phyloP scores from a whole-genome alignment of 2,888 invertebrate species.

The Sinotaia quadrata region DNA sequence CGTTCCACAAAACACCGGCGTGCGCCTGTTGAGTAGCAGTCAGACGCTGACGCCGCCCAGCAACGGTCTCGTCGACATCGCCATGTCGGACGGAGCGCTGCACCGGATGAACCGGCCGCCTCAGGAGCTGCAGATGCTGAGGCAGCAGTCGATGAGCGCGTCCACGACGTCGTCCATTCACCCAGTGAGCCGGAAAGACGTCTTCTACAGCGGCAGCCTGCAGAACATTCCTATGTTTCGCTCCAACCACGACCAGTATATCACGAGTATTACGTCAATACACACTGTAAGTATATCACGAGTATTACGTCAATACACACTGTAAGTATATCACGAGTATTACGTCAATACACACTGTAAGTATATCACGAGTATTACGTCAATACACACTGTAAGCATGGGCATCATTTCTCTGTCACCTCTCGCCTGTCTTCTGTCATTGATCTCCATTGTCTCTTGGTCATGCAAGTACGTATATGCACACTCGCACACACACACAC shows the following conservation, averaged over 20 bases:
- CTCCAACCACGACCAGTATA: constrained; percentile 68
- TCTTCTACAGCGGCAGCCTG: constrained; percentile 88
- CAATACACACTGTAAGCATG: too few relatives aligned
- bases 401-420: too few relatives aligned
- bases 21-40: constrained; percentile 15
- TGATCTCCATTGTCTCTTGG: too few relatives aligned
- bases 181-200: constrained; percentile 82
- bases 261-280: constrained; percentile 67
- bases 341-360: too few relatives aligned
- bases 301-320: too few relatives aligned
- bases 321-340: too few relatives aligned
- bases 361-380: too few relatives aligned
- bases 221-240: constrained; percentile 74
- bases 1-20: not conserved
- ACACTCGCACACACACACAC: too few relatives aligned
- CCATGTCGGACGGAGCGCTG: constrained; percentile 45
- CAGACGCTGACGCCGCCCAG: constrained; percentile 2
- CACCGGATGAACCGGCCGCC: constrained; percentile 31
- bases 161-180: constrained; percentile 3
- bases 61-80: constrained; percentile 25
- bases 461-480: too few relatives aligned
- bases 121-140: too few relatives aligned
- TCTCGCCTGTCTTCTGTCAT: too few relatives aligned
- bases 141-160: constrained; percentile 4
- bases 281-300: constrained; percentile 37